Base-by-base conservation (phyloP, 2,113 vertebrate species). In the Syngnathus scovelli region DNA sequence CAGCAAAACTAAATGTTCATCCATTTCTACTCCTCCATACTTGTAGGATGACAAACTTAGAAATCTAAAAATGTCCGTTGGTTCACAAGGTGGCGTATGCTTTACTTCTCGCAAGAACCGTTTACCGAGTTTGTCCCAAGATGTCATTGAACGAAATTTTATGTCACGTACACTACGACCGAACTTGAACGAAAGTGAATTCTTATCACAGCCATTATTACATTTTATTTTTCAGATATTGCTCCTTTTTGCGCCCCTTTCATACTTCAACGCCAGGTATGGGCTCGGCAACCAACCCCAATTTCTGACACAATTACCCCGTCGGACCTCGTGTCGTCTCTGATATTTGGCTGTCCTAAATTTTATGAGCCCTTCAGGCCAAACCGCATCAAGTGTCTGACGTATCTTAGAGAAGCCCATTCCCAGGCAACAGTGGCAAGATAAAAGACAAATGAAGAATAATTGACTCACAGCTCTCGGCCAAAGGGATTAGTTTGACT, bases 371-470 rank as follows among this genome's bases (percentile, higher is more conserved):
- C 77, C 82, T 79, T 75, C 70, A 70, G 85, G 77, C 77, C 78
- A 84, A 87, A 84, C 84, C 43, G 79, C 83, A 82, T 85, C 86
- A 88, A 85, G 78, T 62, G 78, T 43, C 76, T 77, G 80, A 76
- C 77, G 65, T 66, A 43, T 54, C 74, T 79, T 64, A 36, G 80
- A 81, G 77, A 72, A 81, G 77, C 59, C 62, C 55, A 48, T 78
- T 80, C 77, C 72, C 77, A 83, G 85, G 84, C 83, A 83, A 69
- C 64, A 69, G 78, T 69, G 73, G 74, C 64, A 55, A 85, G 80
- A 85, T 84, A 85, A 88, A 89, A 88, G 87, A 85, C 88, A 89
- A 90, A 90, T 85, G 81, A 86, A 88, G 86, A 88, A 89, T 88
- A 89, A 90, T 87, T 89, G 89, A 88, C 85, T 86, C 82, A 6